A percentile compares a stretch with the other conserved stretches of the same genome.
These are phyloP conservation scores for Andricus grossulariae DNA, from an alignment of 1,140 invertebrate genomes.

Conservation along the genomic window DNA sequence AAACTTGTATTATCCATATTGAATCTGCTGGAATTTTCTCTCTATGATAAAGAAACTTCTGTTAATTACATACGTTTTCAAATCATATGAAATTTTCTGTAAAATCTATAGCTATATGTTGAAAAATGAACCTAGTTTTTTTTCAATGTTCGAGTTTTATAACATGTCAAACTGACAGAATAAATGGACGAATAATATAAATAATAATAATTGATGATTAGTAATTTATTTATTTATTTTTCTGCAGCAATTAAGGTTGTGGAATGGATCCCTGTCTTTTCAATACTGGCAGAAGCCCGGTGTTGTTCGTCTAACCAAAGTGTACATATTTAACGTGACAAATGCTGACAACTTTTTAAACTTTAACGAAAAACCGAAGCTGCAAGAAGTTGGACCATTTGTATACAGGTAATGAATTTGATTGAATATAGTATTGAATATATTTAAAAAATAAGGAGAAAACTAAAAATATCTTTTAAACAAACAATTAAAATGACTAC, in stretches of 20 bases:
- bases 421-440: no score
- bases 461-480: background rate
- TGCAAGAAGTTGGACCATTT: constrained; percentile 89
- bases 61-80: no score
- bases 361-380: constrained; percentile 86
- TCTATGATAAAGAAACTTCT: no score
- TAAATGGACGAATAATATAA: background rate
- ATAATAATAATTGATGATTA: background rate
- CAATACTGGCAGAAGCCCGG: constrained; percentile 95
- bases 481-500: background rate
- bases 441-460: constrained; percentile 78
- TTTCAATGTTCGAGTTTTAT: no score
- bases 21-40: no score
- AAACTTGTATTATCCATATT: no score
- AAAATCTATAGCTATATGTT: no score
- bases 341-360: constrained; percentile 89
- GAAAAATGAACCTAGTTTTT: no score
- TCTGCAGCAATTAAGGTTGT: constrained; percentile 87
- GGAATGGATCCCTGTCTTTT: constrained; percentile 90
- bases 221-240: constrained; percentile 22
- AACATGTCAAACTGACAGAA: no score
- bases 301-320: constrained; percentile 91
- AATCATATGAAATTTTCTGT: no score
- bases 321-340: constrained; percentile 92
- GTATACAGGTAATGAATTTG: constrained; percentile 83